Evolutionary conservation across 2,797 vertebrate species (phyloP).

Genomic region (Pseudochaenichthys georgianus): DNA sequence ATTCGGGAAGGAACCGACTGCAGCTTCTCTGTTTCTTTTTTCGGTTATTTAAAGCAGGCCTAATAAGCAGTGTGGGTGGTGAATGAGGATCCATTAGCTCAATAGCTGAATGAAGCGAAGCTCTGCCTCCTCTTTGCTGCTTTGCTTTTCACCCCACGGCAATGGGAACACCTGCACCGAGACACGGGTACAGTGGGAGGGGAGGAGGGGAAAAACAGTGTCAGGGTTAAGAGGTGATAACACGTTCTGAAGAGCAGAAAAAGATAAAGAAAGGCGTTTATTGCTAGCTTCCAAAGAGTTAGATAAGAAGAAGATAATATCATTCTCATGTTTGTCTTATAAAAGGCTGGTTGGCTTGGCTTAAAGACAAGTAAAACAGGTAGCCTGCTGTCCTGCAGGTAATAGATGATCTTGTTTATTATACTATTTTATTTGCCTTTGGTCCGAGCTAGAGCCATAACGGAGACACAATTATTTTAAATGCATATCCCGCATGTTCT

Average conservation of each 20-base stretch:
- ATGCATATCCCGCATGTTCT: constrained; percentile 1
- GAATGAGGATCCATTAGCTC: constrained; percentile 80
- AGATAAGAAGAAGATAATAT: neutral
- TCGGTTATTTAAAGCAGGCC: constrained; percentile 69
- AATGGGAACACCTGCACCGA: constrained; percentile 74
- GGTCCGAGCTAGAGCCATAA: neutral
- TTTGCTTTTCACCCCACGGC: constrained; percentile 64
- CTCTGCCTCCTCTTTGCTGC: constrained; percentile 48
- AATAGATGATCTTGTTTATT: neutral
- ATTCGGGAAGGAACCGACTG: constrained; percentile 56
- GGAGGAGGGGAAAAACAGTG: constrained; percentile 23
- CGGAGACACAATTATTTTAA: neutral
- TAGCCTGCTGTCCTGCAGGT: no score
- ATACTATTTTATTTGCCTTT: neutral
- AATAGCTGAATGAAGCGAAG: constrained; percentile 71
- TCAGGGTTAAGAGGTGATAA: constrained; percentile 34
- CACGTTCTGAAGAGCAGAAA: constrained; percentile 12
- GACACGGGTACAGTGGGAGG: constrained; percentile 15
- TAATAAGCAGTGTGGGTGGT: constrained; percentile 79
- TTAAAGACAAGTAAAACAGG: neutral
- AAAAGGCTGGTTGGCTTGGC: constrained; percentile 13
- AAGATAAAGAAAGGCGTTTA: constrained; percentile 3
- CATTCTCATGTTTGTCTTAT: neutral
- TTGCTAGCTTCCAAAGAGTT: neutral
- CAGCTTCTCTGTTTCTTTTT: constrained; percentile 64